phyloP scores from a whole-genome alignment of 2,888 invertebrate species.

The Flexamia atlantica region DNA sequence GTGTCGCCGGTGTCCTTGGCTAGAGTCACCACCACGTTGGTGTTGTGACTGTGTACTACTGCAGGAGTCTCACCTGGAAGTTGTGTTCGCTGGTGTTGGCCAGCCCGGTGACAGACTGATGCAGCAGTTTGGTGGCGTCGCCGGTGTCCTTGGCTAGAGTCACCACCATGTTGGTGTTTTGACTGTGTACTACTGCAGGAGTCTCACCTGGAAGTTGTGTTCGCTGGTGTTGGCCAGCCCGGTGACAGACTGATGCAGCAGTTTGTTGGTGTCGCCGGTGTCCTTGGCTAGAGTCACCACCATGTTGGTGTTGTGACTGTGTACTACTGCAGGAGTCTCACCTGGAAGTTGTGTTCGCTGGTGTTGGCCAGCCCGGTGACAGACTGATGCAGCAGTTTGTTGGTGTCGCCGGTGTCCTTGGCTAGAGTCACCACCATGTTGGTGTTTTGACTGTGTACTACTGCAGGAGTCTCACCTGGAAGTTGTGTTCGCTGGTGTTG shows the following conservation, averaged over 20 bases:
- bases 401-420: no score
- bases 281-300: no score
- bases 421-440: no score
- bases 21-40: neutral
- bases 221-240: neutral
- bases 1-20: neutral
- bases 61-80: constrained; percentile 6
- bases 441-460: no score
- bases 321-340: no score
- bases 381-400: no score
- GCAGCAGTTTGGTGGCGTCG: constrained; percentile 9
- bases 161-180: neutral
- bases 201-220: constrained; percentile 23
- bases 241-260: neutral
- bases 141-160: neutral
- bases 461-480: no score
- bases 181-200: neutral
- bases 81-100: neutral
- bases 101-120: neutral
- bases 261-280: no score
- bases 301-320: no score
- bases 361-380: no score
- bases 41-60: neutral
- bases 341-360: no score
- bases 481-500: no score